These are phyloP conservation scores for Cheilosia urbana DNA, from an alignment of 2,888 invertebrate genomes.

Conservation along the genomic window DNA sequence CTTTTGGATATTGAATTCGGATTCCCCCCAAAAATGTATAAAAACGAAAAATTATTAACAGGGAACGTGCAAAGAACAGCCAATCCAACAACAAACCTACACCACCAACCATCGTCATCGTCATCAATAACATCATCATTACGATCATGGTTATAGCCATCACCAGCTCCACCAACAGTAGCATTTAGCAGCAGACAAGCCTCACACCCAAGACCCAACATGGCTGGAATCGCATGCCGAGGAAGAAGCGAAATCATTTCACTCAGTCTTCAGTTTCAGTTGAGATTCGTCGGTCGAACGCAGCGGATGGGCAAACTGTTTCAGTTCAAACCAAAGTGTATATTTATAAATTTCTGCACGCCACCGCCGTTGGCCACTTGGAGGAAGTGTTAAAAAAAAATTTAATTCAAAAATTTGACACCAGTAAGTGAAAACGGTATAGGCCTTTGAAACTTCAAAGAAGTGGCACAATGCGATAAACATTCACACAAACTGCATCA, in stretches of 20 bases:
- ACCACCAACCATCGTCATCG: constrained; percentile 49
- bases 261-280: constrained; percentile 70
- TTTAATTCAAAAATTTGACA: neutral
- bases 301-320: constrained; percentile 59
- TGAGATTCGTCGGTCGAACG: constrained; percentile 73
- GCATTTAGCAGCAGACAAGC: constrained; percentile 27
- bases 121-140: constrained; percentile 61
- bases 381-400: constrained; percentile 26
- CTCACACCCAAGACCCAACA: constrained; percentile 7
- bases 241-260: constrained; percentile 67
- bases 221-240: constrained; percentile 56
- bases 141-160: constrained; percentile 47
- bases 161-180: constrained; percentile 45
- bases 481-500: constrained; percentile 18
- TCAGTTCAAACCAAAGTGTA: constrained; percentile 38
- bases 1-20: constrained; percentile 18
- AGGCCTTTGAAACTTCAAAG: constrained; percentile 4
- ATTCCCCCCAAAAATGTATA: constrained; percentile 11
- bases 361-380: constrained; percentile 20
- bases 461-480: constrained; percentile 66
- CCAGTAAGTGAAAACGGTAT: constrained; percentile 48
- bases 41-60: constrained; percentile 3
- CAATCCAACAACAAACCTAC: constrained; percentile 46
- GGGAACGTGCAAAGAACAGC: neutral
- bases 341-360: constrained; percentile 35